phyloP scores from a whole-genome alignment of 2,797 vertebrate species.

The Mastacembelus armatus region DNA sequence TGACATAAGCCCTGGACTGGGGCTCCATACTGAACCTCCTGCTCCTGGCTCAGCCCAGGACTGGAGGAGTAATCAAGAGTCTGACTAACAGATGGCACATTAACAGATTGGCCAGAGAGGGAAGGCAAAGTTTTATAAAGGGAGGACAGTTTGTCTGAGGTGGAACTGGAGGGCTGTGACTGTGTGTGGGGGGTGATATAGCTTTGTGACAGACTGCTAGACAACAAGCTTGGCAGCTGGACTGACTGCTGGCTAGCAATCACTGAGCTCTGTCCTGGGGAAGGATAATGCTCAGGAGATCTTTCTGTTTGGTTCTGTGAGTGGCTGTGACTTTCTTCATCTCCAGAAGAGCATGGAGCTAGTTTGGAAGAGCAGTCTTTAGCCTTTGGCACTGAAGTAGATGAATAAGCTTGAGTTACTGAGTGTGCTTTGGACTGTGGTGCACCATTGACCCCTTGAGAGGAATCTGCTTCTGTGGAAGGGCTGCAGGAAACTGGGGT shows the following conservation, averaged over 20 bases:
- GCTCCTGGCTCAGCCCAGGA: constrained; percentile 87
- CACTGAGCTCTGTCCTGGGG: constrained; percentile 91
- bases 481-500: constrained; percentile 90
- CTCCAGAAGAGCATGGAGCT: constrained; percentile 83
- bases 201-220: constrained; percentile 91
- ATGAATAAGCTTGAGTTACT: constrained; percentile 88
- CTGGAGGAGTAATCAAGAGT: constrained; percentile 89
- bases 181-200: constrained; percentile 89
- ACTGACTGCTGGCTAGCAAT: constrained; percentile 94
- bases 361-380: constrained; percentile 90
- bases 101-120: constrained; percentile 90
- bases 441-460: constrained; percentile 89
- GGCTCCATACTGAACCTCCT: constrained; percentile 87
- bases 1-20: constrained; percentile 91
- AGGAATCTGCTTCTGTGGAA: constrained; percentile 83
- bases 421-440: constrained; percentile 88
- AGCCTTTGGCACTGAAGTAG: constrained; percentile 84
- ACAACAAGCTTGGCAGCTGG: constrained; percentile 91
- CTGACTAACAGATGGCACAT: constrained; percentile 88
- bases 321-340: constrained; percentile 84
- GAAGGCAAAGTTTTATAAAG: constrained; percentile 92
- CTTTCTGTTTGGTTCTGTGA: constrained; percentile 80
- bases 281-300: constrained; percentile 89
- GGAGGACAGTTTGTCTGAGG: constrained; percentile 90
- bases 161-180: constrained; percentile 88